phyloP scores from a whole-genome alignment of 2,888 invertebrate genomes.

The Nomada ruficornis region DNA sequence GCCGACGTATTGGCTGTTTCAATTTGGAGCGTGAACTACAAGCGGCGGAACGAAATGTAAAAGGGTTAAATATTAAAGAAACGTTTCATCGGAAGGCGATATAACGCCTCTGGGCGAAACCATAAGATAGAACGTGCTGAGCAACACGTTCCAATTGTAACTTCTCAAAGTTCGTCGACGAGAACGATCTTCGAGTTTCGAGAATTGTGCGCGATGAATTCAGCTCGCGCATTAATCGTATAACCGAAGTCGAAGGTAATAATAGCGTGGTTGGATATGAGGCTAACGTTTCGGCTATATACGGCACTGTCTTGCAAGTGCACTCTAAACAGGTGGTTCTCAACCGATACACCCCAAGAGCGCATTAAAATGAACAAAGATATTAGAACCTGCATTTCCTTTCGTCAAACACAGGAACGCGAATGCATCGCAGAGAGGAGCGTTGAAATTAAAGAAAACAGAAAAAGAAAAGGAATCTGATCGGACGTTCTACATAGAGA shows the following conservation, averaged over 20 bases:
- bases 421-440: no score
- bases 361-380: neutral
- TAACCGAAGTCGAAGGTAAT: conserved; percentile 52
- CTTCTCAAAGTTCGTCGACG: conserved; percentile 22
- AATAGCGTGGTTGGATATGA: conserved; percentile 48
- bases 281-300: conserved; percentile 53
- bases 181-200: conserved; percentile 21
- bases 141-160: conserved; percentile 13
- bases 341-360: conserved; percentile 14
- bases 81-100: neutral
- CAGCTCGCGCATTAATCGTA: conserved; percentile 48
- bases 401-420: no score
- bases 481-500: neutral
- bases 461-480: neutral
- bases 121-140: neutral
- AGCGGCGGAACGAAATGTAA: neutral
- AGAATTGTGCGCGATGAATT: conserved; percentile 50
- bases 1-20: no score
- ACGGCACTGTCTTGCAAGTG: conserved; percentile 46
- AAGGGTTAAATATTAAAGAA: neutral
- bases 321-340: conserved; percentile 53
- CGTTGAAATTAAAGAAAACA: neutral
- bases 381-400: no score
- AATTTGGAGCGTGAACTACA: no score
- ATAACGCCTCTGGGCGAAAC: no score